These are phyloP conservation scores for Drosophila conformis DNA, from an alignment of 2,888 invertebrate species.

Conservation along the genomic window DNA sequence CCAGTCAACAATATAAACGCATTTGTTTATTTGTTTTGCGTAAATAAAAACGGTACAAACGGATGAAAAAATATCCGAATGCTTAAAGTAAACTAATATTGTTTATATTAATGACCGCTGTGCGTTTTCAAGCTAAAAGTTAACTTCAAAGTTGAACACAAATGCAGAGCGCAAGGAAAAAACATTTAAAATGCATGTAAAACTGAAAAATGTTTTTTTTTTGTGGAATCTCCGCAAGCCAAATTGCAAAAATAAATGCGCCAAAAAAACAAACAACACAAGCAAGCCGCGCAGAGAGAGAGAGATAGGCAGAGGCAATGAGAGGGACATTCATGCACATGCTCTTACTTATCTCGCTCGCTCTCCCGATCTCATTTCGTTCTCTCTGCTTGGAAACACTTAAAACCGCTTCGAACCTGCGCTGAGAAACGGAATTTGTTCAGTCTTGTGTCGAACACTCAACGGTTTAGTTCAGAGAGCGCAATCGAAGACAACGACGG, in stretches of 20 bases:
- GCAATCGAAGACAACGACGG: conserved; percentile 69
- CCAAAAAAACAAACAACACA: conserved; percentile 20
- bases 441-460: conserved; percentile 82
- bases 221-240: conserved; percentile 4
- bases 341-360: conserved; percentile 7
- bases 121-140: neutral
- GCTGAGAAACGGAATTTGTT: conserved; percentile 18
- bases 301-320: neutral
- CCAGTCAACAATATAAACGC: conserved; percentile 28
- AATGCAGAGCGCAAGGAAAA: conserved; percentile 11
- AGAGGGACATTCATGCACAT: neutral
- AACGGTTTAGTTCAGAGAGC: conserved; percentile 58
- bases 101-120: conserved; percentile 36
- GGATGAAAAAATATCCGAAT: conserved; percentile 5
- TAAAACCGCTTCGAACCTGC: conserved; percentile 28
- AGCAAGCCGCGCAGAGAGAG: conserved; percentile 6
- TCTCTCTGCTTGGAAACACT: conserved; percentile 8
- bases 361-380: conserved; percentile 2
- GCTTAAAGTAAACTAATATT: conserved; percentile 38
- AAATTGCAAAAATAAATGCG: conserved; percentile 36
- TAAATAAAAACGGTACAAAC: conserved; percentile 29
- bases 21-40: conserved; percentile 42
- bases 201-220: conserved; percentile 10
- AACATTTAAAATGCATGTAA: conserved; percentile 9
- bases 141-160: conserved; percentile 19